Conservation (phyloP, 2,888 invertebrate species). For the Stratiomys singularior region DNA sequence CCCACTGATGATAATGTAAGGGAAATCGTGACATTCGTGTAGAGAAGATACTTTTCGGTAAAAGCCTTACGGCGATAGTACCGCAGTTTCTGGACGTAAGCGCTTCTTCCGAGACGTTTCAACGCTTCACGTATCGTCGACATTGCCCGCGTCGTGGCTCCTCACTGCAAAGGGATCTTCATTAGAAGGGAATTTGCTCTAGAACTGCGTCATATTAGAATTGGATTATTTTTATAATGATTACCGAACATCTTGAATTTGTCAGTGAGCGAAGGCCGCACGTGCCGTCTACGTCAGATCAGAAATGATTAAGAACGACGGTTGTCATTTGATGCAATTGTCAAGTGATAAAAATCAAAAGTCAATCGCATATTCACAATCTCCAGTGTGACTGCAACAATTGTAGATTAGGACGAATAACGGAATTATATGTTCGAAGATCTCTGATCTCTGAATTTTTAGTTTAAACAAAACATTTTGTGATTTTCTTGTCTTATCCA, state of each 20-base stretch:
- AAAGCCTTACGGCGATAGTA: conserved; percentile 67
- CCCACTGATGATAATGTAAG: conserved; percentile 79
- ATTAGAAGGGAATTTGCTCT: neutral
- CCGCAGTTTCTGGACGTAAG: conserved; percentile 54
- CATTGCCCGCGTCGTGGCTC: conserved; percentile 14
- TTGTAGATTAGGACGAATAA: too few relatives aligned
- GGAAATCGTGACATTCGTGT: conserved; percentile 84
- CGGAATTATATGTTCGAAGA: too few relatives aligned
- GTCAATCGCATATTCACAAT: too few relatives aligned
- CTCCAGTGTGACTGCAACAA: too few relatives aligned
- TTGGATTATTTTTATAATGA: conserved; percentile 19
- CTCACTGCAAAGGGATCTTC: conserved; percentile 19
- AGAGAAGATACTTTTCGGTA: conserved; percentile 74
- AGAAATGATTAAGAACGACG: neutral
- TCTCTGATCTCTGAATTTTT: too few relatives aligned
- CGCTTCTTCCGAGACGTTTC: conserved; percentile 39
- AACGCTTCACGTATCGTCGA: conserved; percentile 47
- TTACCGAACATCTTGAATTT: conserved; percentile 39
- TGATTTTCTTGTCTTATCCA: too few relatives aligned
- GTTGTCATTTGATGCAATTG: neutral
- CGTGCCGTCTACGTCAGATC: conserved; percentile 16
- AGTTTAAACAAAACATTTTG: too few relatives aligned
- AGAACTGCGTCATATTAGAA: conserved; percentile 24
- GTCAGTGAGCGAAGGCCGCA: conserved; percentile 11
- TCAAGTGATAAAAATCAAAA: neutral